phyloP scores from a whole-genome alignment of 2,113 vertebrate species.

The Aphyosemion australe region DNA sequence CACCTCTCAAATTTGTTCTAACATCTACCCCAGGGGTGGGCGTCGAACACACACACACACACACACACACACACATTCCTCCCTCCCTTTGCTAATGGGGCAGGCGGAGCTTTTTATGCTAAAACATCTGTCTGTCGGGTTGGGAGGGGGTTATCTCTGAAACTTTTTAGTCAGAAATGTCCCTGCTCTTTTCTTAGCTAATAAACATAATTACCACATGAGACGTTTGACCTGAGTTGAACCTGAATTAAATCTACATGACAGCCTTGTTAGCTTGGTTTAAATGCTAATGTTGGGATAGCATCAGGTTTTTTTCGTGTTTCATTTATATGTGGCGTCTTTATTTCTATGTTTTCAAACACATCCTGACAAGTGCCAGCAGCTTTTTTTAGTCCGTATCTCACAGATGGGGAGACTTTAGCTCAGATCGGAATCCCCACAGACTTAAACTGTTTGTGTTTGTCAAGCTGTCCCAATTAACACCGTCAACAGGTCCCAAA shows the following conservation, averaged over 20 bases:
- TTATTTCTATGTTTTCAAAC: no score
- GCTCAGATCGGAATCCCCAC: constrained; percentile 12
- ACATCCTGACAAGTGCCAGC: no score
- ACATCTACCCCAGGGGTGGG: constrained; percentile 75
- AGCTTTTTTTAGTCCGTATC: not conserved
- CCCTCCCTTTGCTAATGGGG: constrained; percentile 72
- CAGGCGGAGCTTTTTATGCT: constrained; percentile 80
- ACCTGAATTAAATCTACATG: not conserved
- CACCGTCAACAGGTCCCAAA: constrained; percentile 57
- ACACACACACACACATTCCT: constrained; percentile 27
- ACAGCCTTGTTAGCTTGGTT: not conserved
- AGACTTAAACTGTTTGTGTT: constrained; percentile 44
- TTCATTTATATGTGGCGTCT: no score
- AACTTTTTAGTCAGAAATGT: constrained; percentile 38
- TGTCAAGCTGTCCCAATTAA: constrained; percentile 59
- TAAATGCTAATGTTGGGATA: no score
- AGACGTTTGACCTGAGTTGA: not conserved
- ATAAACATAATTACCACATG: not conserved
- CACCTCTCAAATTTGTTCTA: constrained; percentile 84
- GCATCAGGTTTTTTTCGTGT: no score
- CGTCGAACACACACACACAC: constrained; percentile 46
- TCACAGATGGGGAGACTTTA: constrained; percentile 3
- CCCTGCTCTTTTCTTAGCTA: not conserved
- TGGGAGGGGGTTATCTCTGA: constrained; percentile 42
- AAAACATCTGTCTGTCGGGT: constrained; percentile 74